These are phyloP conservation scores for Diphyllodes magnificus DNA, from an alignment of 2,113 vertebrate species.

Conservation along the genomic window DNA sequence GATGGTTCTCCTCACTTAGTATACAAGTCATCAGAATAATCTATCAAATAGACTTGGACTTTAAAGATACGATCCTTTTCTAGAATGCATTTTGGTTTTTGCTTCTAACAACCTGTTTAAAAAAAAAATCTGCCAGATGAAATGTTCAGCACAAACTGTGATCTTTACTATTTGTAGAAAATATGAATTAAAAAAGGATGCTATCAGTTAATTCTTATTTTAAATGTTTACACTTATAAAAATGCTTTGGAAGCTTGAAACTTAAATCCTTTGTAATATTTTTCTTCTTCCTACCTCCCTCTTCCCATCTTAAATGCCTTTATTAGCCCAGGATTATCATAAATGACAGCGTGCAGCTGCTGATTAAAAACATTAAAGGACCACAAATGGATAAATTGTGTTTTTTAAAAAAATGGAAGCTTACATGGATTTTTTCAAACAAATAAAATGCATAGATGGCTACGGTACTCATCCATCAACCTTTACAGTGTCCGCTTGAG, in stretches of 20 bases:
- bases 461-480: constrained; percentile 55
- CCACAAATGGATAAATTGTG: constrained; percentile 39
- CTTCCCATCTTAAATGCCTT: constrained; percentile 57
- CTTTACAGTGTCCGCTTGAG: constrained; percentile 69
- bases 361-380: constrained; percentile 39
- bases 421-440: constrained; percentile 52
- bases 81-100: constrained; percentile 72
- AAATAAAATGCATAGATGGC: constrained; percentile 61
- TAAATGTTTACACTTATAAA: constrained; percentile 77
- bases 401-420: background rate
- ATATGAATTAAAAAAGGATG: constrained; percentile 74
- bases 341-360: constrained; percentile 60
- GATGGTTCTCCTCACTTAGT: constrained; percentile 71
- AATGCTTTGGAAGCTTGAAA: constrained; percentile 77
- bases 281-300: constrained; percentile 58
- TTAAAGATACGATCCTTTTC: constrained; percentile 57
- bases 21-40: constrained; percentile 75
- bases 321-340: constrained; percentile 58
- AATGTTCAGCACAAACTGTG: constrained; percentile 72
- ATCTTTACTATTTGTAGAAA: constrained; percentile 70
- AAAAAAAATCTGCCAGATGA: constrained; percentile 63
- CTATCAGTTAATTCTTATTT: constrained; percentile 72
- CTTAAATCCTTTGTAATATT: constrained; percentile 55
- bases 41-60: constrained; percentile 71
- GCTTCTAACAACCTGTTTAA: constrained; percentile 53